Evolutionary conservation across 1,140 invertebrate species (phyloP).

Genomic region (Diachasmimorpha longicaudata): DNA sequence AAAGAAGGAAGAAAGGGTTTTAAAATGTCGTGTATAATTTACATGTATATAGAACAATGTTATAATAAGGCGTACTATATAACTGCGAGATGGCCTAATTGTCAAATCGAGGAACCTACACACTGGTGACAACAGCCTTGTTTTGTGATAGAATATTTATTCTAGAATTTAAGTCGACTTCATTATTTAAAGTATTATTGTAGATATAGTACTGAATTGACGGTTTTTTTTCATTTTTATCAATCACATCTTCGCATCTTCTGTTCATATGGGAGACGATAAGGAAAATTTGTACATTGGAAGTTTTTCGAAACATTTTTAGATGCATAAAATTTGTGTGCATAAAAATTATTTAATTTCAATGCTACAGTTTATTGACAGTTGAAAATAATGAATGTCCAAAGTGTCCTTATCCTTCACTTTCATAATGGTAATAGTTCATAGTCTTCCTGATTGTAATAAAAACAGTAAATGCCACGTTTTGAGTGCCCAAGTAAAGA

Average conservation of each 20-base stretch:
- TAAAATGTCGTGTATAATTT: neutral
- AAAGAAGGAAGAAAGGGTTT: neutral
- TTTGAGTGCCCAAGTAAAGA: neutral
- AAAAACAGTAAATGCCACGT: neutral
- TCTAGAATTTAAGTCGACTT: slow-evolving; percentile 41
- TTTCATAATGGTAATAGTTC: neutral
- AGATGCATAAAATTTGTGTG: no score
- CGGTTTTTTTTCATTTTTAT: neutral
- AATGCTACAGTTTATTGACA: neutral
- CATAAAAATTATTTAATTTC: neutral
- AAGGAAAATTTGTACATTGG: no score
- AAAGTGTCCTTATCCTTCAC: no score
- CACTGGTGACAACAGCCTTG: slow-evolving; percentile 37
- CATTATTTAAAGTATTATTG: slow-evolving; percentile 35
- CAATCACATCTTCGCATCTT: neutral
- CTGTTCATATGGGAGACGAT: neutral
- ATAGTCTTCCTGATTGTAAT: slow-evolving; percentile 17
- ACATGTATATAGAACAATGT: neutral
- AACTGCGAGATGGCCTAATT: neutral
- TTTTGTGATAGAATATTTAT: slow-evolving; percentile 63
- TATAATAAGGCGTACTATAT: neutral
- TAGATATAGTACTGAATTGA: slow-evolving; percentile 24
- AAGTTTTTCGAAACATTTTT: no score
- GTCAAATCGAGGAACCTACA: neutral
- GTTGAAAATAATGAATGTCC: no score